phyloP scores from a whole-genome alignment of 2,113 vertebrate species.

The Oryzias melastigma region DNA sequence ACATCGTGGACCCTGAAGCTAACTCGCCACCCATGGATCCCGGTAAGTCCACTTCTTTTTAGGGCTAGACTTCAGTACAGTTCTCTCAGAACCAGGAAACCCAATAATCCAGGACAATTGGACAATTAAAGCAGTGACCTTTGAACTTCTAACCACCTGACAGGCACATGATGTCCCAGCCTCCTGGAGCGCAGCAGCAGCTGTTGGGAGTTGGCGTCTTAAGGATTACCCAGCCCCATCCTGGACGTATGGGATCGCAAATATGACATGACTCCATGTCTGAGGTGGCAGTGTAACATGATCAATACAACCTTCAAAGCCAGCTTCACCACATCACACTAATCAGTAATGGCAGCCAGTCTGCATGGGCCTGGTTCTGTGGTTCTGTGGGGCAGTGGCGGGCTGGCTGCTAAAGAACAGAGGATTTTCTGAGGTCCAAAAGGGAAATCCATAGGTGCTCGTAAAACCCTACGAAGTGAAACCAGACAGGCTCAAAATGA shows the following conservation, averaged over 20 bases:
- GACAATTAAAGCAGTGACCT: too few species aligned
- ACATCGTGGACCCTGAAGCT: too few species aligned
- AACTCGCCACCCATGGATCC: too few species aligned
- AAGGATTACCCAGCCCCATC: constrained; percentile 16
- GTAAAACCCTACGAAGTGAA: neutral
- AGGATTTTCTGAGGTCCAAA: neutral
- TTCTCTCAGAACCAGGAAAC: too few species aligned
- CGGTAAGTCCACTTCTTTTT: too few species aligned
- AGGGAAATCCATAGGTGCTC: neutral
- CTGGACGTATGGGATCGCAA: constrained; percentile 50
- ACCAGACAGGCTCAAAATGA: neutral
- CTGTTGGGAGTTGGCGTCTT: constrained; percentile 37
- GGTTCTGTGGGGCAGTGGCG: neutral
- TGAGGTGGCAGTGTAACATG: constrained; percentile 63
- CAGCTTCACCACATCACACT: constrained; percentile 34
- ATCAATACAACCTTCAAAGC: constrained; percentile 50
- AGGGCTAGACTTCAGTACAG: too few species aligned
- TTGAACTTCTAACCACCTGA: too few species aligned
- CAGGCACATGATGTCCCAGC: too few species aligned
- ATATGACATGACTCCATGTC: constrained; percentile 43
- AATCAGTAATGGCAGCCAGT: constrained; percentile 15
- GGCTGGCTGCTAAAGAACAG: neutral
- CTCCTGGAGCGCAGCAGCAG: too few species aligned
- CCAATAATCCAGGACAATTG: too few species aligned
- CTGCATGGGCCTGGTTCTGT: neutral